A percentile compares a stretch with the other conserved stretches of the same genome.
Conservation (phyloP, 1,140 invertebrate genomes). For the Gerris buenoi region DNA sequence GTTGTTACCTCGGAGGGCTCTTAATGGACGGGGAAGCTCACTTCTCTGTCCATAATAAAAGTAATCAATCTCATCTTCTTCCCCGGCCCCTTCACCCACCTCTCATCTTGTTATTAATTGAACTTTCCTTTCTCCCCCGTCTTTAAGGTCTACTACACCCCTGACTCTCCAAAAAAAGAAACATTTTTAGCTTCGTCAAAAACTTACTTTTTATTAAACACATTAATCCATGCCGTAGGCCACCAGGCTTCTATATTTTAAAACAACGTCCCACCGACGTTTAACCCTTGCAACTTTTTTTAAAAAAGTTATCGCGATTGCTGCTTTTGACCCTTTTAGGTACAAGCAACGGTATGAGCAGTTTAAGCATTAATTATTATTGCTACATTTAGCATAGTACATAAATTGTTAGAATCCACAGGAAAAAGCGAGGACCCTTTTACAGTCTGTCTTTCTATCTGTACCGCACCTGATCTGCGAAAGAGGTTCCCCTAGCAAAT, state of each 20-base stretch:
- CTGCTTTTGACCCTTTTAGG: too few relatives aligned
- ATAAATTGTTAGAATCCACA: too few relatives aligned
- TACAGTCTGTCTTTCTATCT: too few relatives aligned
- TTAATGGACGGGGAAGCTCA: neutral
- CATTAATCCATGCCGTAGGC: conserved; percentile 11
- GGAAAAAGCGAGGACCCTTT: too few relatives aligned
- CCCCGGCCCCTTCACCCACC: neutral
- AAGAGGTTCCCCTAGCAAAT: too few relatives aligned
- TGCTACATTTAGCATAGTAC: too few relatives aligned
- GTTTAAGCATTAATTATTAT: too few relatives aligned
- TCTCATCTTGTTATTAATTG: conserved; percentile 15
- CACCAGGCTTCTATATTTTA: neutral
- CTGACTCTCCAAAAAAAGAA: conserved; percentile 1
- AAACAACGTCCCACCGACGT: too few relatives aligned
- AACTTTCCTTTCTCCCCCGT: neutral
- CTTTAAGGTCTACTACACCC: neutral
- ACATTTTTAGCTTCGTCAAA: neutral
- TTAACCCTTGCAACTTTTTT: too few relatives aligned
- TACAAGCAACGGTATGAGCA: too few relatives aligned
- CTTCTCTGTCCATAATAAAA: conserved; percentile 16
- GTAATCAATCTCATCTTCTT: conserved; percentile 13
- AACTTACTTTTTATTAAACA: conserved; percentile 12
- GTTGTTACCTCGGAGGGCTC: neutral
- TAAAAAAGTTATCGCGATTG: too few relatives aligned
- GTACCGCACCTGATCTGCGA: too few relatives aligned